Evolutionary conservation across 2,888 invertebrate species (phyloP), one percentile per base, ranked within the genome.

Genomic region (Pyrgus malvae): DNA sequence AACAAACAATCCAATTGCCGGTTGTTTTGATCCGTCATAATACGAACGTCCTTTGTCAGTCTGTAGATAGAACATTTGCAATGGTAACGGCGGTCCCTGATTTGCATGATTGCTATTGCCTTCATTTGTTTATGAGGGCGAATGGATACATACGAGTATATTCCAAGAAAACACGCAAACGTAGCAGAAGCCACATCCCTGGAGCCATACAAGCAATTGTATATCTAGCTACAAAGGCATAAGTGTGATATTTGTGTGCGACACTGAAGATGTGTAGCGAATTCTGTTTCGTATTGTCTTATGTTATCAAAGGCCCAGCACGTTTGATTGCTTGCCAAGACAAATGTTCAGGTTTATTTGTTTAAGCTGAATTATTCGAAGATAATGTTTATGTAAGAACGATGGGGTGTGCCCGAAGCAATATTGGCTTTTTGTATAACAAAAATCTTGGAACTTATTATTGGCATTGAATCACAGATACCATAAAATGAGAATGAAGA

Each of bases 51-150:
- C 56, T 63, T 62, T 53, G 64, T 63, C 63, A 62, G 65, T 66
- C 54, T 63, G 61, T 63, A 64, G 37, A 38, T 37, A 42, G 64
- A 60, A 62, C 65, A 72, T 72, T 72, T 69, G 70, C 69, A 72
- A 69, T 68, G 67, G 65, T 64, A 73, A 71, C 70, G 67, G 61
- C 61, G 60, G 64, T 56, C 61, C 60, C 53, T 61, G 62, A 72
- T 77, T 75, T 76, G 68, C 74, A 75, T 76, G 68, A 76, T 74
- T 71, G 71, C 72, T 67, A 65, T 69, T 67, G 60, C 64, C 55
- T 64, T 60, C 58, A 65, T 65, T 66, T 66, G 62, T 63, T 66
- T 65, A 63, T 63, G 60, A 62, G 48, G 56, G 54, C 54, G 45
- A 58, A 62, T 61, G 56, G 55, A 56, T 61, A 61, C 54, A 50